Percentiles rank a stretch among this genome's conserved stretches.
Evolutionary conservation across 2,113 vertebrate genomes (phyloP).

Genomic region (Catharus fuscescens): DNA sequence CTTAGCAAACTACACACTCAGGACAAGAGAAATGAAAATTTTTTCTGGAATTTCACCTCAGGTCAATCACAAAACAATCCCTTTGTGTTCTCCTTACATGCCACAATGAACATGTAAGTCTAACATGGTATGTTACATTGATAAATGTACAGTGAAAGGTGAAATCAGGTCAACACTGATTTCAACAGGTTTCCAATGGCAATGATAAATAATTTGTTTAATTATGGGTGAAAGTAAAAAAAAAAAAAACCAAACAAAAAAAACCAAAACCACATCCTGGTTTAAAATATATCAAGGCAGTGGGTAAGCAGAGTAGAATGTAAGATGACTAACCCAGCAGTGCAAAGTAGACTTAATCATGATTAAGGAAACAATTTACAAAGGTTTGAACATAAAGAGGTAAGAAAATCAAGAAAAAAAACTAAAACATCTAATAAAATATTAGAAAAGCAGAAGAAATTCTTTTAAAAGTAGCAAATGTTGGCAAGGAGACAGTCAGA

Average conservation of each 20-base stretch:
- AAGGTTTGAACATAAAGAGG: neutral
- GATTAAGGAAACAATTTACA: neutral
- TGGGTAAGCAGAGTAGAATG: neutral
- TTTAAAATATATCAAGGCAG: neutral
- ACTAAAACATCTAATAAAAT: conserved; percentile 10
- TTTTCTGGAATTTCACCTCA: neutral
- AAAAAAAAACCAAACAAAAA: neutral
- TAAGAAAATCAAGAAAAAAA: conserved; percentile 3
- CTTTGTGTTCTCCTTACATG: neutral
- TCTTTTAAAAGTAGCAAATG: neutral
- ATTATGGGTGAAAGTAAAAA: neutral
- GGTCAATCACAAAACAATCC: neutral
- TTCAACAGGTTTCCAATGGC: neutral
- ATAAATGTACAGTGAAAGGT: neutral
- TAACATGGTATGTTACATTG: neutral
- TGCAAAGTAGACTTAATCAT: neutral
- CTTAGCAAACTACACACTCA: neutral
- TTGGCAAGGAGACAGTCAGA: neutral
- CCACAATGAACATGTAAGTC: neutral
- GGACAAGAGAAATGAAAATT: neutral
- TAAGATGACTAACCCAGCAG: neutral
- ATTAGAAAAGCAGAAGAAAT: neutral
- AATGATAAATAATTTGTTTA: neutral
- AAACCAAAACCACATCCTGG: neutral
- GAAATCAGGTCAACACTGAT: neutral